Evolutionary conservation across 2,797 vertebrate genomes (phyloP).

Genomic region (Dicrostonyx torquatus): DNA sequence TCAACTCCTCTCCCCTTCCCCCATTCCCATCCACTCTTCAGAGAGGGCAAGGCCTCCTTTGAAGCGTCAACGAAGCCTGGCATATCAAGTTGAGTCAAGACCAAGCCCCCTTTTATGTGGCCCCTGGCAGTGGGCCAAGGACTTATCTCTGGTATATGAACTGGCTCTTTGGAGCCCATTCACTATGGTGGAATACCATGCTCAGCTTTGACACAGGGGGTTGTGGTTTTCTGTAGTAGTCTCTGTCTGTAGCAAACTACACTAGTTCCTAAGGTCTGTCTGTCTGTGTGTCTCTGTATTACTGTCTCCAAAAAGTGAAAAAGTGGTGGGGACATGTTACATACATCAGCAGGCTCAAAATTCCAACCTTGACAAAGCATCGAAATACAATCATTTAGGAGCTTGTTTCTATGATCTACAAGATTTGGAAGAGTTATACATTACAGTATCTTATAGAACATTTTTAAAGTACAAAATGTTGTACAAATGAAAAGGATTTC

Average conservation of each 20-base stretch:
- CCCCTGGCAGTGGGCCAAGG: too few species aligned
- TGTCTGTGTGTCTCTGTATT: neutral
- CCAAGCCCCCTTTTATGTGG: too few species aligned
- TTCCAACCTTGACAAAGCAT: neutral
- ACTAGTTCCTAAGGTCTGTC: neutral
- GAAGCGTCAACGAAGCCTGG: too few species aligned
- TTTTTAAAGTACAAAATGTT: constrained; percentile 21
- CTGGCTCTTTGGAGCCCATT: too few species aligned
- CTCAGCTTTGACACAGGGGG: too few species aligned
- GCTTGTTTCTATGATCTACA: neutral
- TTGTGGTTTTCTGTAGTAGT: neutral
- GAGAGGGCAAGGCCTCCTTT: too few species aligned
- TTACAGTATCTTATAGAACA: neutral
- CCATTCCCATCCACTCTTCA: too few species aligned
- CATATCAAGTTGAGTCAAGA: too few species aligned
- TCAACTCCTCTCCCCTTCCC: too few species aligned
- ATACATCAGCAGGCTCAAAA: neutral
- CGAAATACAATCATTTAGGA: neutral
- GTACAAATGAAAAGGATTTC: constrained; percentile 46
- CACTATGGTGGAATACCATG: too few species aligned
- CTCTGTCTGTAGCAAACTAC: neutral
- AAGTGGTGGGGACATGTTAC: neutral
- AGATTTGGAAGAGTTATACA: neutral
- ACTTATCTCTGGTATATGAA: too few species aligned
- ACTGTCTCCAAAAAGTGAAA: neutral